A percentile compares a stretch with the other conserved stretches of the same genome.
Evolutionary conservation across 37 sponge, comb jelly and placozoan genomes (phyloP).

Genomic region (Haliclona indistincta): DNA sequence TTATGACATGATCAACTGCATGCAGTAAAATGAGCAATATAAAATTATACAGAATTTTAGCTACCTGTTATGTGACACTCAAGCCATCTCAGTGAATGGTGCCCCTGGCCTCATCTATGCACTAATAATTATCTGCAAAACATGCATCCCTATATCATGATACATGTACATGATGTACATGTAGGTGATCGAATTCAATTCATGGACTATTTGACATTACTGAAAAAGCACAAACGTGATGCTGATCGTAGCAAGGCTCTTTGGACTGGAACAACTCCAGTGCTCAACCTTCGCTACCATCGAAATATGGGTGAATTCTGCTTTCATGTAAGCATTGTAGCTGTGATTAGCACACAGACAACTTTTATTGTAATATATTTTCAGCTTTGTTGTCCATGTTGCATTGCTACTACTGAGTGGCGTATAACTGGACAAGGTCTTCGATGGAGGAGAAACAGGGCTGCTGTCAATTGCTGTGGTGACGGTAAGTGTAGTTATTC

Average conservation of each 20-base stretch:
- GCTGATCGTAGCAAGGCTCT: conserved; percentile 72
- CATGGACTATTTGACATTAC: conserved; percentile 75
- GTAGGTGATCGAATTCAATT: conserved; percentile 63
- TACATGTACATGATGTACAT: too few species aligned
- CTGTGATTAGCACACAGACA: neutral
- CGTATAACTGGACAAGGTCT: conserved; percentile 89
- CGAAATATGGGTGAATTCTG: conserved; percentile 51
- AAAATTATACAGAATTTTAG: too few species aligned
- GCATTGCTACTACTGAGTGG: conserved; percentile 75
- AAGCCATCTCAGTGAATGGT: too few species aligned
- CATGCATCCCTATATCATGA: too few species aligned
- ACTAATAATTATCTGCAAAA: too few species aligned
- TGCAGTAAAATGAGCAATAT: too few species aligned
- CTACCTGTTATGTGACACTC: too few species aligned
- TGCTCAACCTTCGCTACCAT: conserved; percentile 68
- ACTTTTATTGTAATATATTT: neutral
- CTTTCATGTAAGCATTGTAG: conserved; percentile 48
- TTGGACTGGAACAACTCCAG: conserved; percentile 82
- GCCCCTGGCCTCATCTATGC: too few species aligned
- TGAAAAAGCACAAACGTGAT: conserved; percentile 89
- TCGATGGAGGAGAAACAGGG: conserved; percentile 74
- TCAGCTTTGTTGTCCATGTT: conserved; percentile 73
- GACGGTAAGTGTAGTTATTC: conserved; percentile 55
- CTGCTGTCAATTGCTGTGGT: conserved; percentile 78
- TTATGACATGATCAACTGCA: too few species aligned